Evolutionary conservation across 2,113 vertebrate species (phyloP).

Genomic region (Vanacampus margaritifer): DNA sequence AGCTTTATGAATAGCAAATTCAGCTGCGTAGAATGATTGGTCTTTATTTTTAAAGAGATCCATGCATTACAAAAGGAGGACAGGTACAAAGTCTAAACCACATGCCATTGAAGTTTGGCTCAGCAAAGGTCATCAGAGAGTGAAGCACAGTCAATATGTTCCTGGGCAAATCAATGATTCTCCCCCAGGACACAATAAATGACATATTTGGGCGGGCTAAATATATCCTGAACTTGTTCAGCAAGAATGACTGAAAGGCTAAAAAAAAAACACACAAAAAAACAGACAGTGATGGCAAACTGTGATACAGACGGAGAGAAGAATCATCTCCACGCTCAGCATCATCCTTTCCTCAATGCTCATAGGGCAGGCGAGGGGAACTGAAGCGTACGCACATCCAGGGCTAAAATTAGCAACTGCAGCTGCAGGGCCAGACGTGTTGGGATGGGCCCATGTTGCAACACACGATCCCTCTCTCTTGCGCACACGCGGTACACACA

Average conservation of each 20-base stretch:
- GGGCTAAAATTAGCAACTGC: slow-evolving; percentile 72
- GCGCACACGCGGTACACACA: slow-evolving; percentile 11
- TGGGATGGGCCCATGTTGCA: slow-evolving; percentile 51
- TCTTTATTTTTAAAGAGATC: slow-evolving; percentile 1
- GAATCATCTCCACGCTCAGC: slow-evolving; percentile 24
- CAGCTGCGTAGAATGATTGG: background rate
- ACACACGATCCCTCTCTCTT: background rate
- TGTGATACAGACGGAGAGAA: slow-evolving; percentile 13
- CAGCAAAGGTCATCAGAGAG: slow-evolving; percentile 48
- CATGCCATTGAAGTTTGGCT: slow-evolving; percentile 7
- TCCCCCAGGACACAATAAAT: slow-evolving; percentile 15
- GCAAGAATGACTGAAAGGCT: background rate
- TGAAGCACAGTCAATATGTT: slow-evolving; percentile 31
- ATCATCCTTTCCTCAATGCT: slow-evolving; percentile 36
- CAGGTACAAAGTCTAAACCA: background rate
- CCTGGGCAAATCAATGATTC: slow-evolving; percentile 31
- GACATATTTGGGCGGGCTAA: background rate
- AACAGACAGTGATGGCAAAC: background rate
- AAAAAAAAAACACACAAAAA: background rate
- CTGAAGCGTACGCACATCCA: slow-evolving; percentile 63
- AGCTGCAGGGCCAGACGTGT: slow-evolving; percentile 66
- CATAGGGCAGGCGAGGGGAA: slow-evolving; percentile 51
- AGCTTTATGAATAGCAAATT: slow-evolving; percentile 30
- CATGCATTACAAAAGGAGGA: slow-evolving; percentile 3
- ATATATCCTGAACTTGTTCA: background rate